phyloP scores from a whole-genome alignment of 2,113 vertebrate genomes.

The human (Homo sapiens) region GRCh38 chr7:158885501-158886000 shows the following conservation, averaged over 20 bases:
- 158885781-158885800: neutral
- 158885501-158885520: too few relatives aligned
- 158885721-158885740: neutral
- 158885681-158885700: neutral
- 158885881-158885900: neutral
- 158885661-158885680: neutral
- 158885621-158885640: too few relatives aligned
- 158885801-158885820: neutral
- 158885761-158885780: neutral
- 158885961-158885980: neutral
- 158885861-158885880: neutral
- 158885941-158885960: neutral
- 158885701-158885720: neutral
- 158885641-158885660: neutral
- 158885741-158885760: neutral
- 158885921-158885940: neutral
- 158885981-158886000: neutral
- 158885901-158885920: conserved; percentile 1
- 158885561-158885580: too few relatives aligned
- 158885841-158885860: neutral
- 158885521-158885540: too few relatives aligned
- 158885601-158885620: too few relatives aligned
- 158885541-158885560: too few relatives aligned
- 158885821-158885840: neutral
- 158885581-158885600: too few relatives aligned